Evolutionary conservation across 2,113 vertebrate genomes (phyloP).

Genomic region (Vulpes lagopus): DNA sequence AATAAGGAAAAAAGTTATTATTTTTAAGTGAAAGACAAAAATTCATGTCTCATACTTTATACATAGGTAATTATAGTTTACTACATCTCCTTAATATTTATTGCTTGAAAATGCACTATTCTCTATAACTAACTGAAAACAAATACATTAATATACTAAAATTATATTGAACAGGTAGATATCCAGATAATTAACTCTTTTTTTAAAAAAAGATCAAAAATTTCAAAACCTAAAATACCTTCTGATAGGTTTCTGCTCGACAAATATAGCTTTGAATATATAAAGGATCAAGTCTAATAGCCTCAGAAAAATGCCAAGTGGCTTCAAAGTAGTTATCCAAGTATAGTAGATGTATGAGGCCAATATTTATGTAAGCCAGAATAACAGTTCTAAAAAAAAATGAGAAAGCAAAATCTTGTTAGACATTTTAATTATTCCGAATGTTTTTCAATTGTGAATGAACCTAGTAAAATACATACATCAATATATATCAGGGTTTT

Average conservation of each 20-base stretch:
- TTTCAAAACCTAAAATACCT: conserved; percentile 83
- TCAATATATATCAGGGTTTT: not conserved
- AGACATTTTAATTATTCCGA: conserved; percentile 43
- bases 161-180: not conserved
- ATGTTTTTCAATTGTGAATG: conserved; percentile 10
- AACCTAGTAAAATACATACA: conserved; percentile 44
- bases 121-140: conserved; percentile 16
- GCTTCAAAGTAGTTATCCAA: conserved; percentile 86
- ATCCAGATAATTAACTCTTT: not conserved
- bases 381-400: conserved; percentile 81
- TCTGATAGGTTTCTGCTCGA: conserved; percentile 86
- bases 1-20: not conserved
- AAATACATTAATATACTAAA: not conserved
- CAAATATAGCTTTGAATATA: conserved; percentile 86
- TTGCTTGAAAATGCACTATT: not conserved
- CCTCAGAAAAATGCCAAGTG: conserved; percentile 87
- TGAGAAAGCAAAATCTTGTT: conserved; percentile 39
- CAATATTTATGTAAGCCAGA: conserved; percentile 88
- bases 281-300: conserved; percentile 86
- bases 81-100: not conserved
- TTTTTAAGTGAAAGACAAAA: conserved; percentile 12
- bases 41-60: conserved; percentile 6
- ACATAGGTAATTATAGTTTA: not conserved
- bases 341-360: conserved; percentile 87
- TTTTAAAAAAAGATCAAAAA: conserved; percentile 1